These are phyloP conservation scores for Sinohyriopsis cumingii DNA, from an alignment of 2,888 invertebrate genomes.

Conservation along the genomic window DNA sequence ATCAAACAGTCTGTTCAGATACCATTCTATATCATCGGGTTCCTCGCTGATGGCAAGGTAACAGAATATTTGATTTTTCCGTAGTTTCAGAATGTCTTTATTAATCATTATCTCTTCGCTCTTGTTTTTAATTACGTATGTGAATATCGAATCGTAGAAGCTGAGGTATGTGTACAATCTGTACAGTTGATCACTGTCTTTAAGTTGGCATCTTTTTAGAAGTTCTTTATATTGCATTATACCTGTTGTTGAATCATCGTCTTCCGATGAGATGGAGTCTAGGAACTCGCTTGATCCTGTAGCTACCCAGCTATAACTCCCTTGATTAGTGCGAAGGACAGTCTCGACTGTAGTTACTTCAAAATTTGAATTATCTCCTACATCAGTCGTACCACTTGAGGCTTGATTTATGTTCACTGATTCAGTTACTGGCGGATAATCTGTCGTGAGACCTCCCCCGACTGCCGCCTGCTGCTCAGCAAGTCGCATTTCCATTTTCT, in stretches of 20 bases:
- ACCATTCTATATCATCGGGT: constrained; percentile 48
- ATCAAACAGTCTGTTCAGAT: constrained; percentile 33
- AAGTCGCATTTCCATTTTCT: constrained; percentile 20
- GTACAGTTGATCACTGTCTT: constrained; percentile 29
- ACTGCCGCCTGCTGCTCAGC: constrained; percentile 34
- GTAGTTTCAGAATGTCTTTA: constrained; percentile 29
- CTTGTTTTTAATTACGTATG: constrained; percentile 33
- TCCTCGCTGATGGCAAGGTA: constrained; percentile 42
- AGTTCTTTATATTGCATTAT: constrained; percentile 37
- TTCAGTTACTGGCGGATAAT: too few species aligned
- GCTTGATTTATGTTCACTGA: too few species aligned
- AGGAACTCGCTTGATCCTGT: too few species aligned
- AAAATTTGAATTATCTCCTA: too few species aligned
- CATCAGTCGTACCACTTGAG: too few species aligned
- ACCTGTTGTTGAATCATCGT: neutral
- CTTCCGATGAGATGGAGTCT: too few species aligned
- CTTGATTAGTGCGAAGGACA: too few species aligned
- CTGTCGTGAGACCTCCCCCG: constrained; percentile 16
- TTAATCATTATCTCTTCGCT: constrained; percentile 38
- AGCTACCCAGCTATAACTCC: too few species aligned
- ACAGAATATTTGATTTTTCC: constrained; percentile 36
- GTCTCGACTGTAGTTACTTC: too few species aligned
- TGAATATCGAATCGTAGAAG: constrained; percentile 38
- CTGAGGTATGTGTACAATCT: constrained; percentile 45
- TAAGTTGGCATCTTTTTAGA: constrained; percentile 33